Percentiles rank a stretch among this genome's conserved stretches.
phyloP scores from a whole-genome alignment of 2,888 invertebrate genomes.

The Holacanthella duospinosa region DNA sequence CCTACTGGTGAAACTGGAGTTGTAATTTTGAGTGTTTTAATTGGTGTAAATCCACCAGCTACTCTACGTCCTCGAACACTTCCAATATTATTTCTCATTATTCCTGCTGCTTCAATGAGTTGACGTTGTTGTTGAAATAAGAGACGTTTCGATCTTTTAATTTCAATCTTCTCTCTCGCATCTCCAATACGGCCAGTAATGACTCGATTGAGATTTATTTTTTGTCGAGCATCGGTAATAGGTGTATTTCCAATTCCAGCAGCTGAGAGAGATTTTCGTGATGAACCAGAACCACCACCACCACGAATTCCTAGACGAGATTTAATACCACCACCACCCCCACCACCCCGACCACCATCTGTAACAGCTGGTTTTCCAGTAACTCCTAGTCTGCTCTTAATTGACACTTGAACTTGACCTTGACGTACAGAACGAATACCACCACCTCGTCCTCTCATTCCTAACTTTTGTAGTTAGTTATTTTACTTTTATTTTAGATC shows the following conservation, averaged over 20 bases:
- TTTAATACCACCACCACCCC: background rate
- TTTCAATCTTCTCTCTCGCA: constrained; percentile 35
- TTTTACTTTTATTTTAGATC: too few species aligned
- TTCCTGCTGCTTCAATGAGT: background rate
- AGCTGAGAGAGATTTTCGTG: background rate
- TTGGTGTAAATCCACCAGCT: background rate
- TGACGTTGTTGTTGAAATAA: background rate
- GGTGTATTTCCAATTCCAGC: background rate
- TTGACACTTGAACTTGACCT: constrained; percentile 7
- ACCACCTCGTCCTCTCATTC: background rate
- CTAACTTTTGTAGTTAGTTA: too few species aligned
- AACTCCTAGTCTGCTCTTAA: constrained; percentile 14
- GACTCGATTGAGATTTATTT: constrained; percentile 35
- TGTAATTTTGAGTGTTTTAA: constrained; percentile 5
- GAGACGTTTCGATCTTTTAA: constrained; percentile 12
- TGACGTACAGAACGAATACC: too few species aligned
- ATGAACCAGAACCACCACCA: background rate
- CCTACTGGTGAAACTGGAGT: background rate
- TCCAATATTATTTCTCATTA: background rate
- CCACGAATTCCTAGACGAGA: background rate
- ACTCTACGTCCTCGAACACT: background rate
- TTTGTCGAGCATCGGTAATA: constrained; percentile 32
- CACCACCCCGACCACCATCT: background rate
- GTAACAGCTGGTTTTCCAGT: background rate
- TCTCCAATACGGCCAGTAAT: constrained; percentile 32